Evolutionary conservation across 2,888 invertebrate genomes (phyloP), one percentile per base, ranked within the genome.

Genomic region (Reticulitermes lucifugus): DNA sequence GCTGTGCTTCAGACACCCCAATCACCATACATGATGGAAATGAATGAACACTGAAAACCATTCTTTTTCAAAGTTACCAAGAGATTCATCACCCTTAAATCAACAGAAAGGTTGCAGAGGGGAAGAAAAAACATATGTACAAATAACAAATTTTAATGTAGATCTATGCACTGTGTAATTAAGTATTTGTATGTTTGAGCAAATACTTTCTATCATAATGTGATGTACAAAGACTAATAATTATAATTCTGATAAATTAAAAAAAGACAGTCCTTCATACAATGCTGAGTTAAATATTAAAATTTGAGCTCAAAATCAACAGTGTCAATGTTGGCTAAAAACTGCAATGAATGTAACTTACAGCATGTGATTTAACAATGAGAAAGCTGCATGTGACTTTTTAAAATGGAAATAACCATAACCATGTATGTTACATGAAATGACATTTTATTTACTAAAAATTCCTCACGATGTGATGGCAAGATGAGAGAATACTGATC

Each of bases 141-240:
- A 35, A 60, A 81, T 83, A 83, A 83, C 70, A 84, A 55, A 70
- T 84, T 77, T 46, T 79, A 79, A 73, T 84, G 29, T 84, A 84
- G 35, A 70, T 43, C 46, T 79, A 83, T 75, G 83, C 75, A 83
- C 35, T 75, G 84, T 46, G 46, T 83, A 73, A 75, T 84, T 83
- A 85, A 86, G 87, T 86, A 87, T 87, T 86, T 86, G 86, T 87
- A 86, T 86, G 83, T 83, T 86, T 86, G 86, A 87, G 87, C 87
- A 87, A 86, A 85, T 86, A 87, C 84, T 86, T 84, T 75, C 65
- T 83, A 79, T 82, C 82, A 77, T 43, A 75, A 81, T 85, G 83
- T 85, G 85, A 85, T 84, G 84, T 84, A 79, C 81, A 81, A 43
- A 65, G 35, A 29, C n/a, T 75, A 41, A 83, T 83, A 21, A 59